Conservation (phyloP, 2,797 vertebrate species). For the Karalla daura region DNA sequence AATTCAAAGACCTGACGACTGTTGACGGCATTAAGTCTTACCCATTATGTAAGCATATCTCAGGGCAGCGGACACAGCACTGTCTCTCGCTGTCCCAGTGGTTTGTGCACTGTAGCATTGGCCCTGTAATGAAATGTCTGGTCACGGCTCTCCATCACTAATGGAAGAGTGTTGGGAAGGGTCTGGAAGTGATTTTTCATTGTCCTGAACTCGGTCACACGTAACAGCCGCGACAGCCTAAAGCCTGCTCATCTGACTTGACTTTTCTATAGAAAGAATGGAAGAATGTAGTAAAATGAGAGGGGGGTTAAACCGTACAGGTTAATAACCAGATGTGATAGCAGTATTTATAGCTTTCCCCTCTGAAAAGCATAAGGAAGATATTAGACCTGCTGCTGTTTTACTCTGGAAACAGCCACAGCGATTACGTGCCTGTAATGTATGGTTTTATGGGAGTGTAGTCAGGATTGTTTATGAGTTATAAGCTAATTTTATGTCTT, state of each 20-base stretch:
- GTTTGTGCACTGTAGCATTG: conserved; percentile 22
- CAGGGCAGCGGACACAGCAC: conserved; percentile 11
- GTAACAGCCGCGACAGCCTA: conserved; percentile 46
- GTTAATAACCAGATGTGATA: conserved; percentile 47
- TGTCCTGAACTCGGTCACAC: conserved; percentile 56
- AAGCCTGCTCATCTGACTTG: conserved; percentile 49
- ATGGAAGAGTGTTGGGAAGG: conserved; percentile 39
- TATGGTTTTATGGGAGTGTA: conserved; percentile 33
- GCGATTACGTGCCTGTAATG: conserved; percentile 6
- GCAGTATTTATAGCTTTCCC: conserved; percentile 28
- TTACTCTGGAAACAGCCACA: conserved; percentile 20
- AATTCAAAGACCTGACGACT: conserved; percentile 37
- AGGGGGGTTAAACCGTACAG: not conserved
- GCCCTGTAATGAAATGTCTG: conserved; percentile 37
- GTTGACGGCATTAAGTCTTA: conserved; percentile 20
- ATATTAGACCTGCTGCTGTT: conserved; percentile 44
- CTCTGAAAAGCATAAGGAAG: conserved; percentile 41
- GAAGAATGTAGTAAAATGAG: conserved; percentile 29
- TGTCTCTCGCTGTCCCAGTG: not conserved
- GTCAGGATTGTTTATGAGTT: conserved; percentile 52
- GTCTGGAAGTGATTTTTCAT: conserved; percentile 58
- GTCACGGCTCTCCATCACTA: conserved; percentile 46
- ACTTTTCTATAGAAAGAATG: conserved; percentile 29
- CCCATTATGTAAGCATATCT: conserved; percentile 50
- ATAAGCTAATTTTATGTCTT: conserved; percentile 38